Conservation (phyloP, 2,797 vertebrate species). For the Hirundo rustica region DNA sequence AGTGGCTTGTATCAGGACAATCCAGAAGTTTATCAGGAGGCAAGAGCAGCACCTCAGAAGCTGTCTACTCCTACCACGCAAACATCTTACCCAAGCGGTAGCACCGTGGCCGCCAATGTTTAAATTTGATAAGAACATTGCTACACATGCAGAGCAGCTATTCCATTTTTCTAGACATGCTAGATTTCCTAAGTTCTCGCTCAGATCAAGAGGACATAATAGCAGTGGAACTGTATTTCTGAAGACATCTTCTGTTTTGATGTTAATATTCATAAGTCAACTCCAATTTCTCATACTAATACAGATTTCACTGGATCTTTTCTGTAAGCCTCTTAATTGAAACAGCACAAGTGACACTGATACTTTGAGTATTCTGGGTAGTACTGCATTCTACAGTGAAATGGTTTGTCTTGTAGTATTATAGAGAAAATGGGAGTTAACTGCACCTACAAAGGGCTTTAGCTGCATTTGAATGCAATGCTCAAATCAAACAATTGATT, state of each 20-base stretch:
- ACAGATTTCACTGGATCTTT: not conserved
- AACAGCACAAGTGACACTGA: not conserved
- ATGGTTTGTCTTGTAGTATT: not conserved
- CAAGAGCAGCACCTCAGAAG: not conserved
- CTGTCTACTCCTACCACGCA: not conserved
- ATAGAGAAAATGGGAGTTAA: not conserved
- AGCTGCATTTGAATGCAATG: not conserved
- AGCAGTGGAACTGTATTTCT: not conserved
- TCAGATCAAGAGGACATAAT: not conserved
- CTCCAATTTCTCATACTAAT: not conserved
- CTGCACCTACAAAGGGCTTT: not conserved
- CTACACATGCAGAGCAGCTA: not conserved
- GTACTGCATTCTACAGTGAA: not conserved
- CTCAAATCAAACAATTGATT: not conserved
- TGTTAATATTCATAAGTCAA: not conserved
- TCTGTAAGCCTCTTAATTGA: not conserved
- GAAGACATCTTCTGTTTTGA: not conserved
- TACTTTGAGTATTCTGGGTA: not conserved
- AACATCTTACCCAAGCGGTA: not conserved
- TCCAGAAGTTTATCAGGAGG: not conserved
- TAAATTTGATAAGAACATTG: not conserved
- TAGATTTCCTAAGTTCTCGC: not conserved
- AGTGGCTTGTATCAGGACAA: not conserved
- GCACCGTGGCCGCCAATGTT: accelerated
- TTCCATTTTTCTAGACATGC: not conserved